Percentiles rank a stretch among this genome's conserved stretches.
phyloP scores from a whole-genome alignment of 2,797 vertebrate species.

The Falco berigora region DNA sequence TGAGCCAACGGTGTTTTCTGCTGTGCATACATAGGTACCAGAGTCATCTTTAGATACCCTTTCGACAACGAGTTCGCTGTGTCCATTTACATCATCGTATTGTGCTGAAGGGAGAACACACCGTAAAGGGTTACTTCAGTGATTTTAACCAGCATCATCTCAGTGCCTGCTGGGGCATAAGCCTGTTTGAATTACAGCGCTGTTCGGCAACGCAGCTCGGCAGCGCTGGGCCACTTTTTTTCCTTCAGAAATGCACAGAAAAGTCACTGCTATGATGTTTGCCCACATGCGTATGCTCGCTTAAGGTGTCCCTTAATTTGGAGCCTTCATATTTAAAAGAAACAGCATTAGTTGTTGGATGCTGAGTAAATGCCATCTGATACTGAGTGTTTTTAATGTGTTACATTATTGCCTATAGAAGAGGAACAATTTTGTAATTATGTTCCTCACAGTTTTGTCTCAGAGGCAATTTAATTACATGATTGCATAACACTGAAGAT shows the following conservation, averaged over 20 bases:
- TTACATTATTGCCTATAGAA: neutral
- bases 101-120: conserved; percentile 73
- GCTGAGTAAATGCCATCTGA: neutral
- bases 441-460: neutral
- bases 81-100: conserved; percentile 78
- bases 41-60: conserved; percentile 87
- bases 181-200: neutral
- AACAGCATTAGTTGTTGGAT: neutral
- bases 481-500: neutral
- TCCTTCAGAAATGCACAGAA: neutral
- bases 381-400: neutral
- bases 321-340: neutral
- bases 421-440: neutral
- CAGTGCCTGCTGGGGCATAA: no score
- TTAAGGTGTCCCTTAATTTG: neutral
- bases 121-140: neutral
- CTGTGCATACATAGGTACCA: conserved; percentile 89
- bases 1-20: conserved; percentile 86
- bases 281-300: neutral
- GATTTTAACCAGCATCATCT: neutral
- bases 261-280: neutral
- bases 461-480: neutral
- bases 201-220: neutral
- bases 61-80: conserved; percentile 89
- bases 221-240: neutral